A percentile compares a stretch with the other conserved stretches of the same genome.
phyloP scores from a whole-genome alignment of 2,888 invertebrate genomes.

The Meghimatium bilineatum region DNA sequence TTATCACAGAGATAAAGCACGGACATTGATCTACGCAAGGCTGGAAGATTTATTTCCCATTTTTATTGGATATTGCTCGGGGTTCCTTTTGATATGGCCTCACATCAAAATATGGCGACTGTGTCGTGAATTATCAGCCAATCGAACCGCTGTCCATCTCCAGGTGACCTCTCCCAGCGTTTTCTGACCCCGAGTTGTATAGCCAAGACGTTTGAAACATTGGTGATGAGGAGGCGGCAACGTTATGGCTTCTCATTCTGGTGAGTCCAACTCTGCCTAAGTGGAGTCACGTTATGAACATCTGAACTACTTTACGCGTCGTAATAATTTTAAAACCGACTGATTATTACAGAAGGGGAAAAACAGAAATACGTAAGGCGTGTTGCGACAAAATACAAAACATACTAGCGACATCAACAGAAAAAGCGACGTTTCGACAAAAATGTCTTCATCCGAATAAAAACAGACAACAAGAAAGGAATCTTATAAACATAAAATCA shows the following conservation, averaged over 20 bases:
- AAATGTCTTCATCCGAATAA: too few species aligned
- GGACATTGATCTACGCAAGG: slow-evolving; percentile 46
- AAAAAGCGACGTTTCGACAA: too few species aligned
- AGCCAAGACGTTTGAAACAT: slow-evolving; percentile 31
- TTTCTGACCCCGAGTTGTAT: slow-evolving; percentile 20
- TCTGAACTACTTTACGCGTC: too few species aligned
- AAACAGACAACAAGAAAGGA: too few species aligned
- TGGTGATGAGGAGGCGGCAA: neutral
- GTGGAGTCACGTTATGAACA: too few species aligned
- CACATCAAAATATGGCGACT: slow-evolving; percentile 44
- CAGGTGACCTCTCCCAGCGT: slow-evolving; percentile 34
- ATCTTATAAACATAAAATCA: too few species aligned
- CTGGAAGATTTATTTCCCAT: slow-evolving; percentile 55
- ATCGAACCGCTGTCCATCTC: slow-evolving; percentile 45
- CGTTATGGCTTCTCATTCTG: slow-evolving; percentile 10
- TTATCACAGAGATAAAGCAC: slow-evolving; percentile 55
- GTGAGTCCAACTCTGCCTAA: too few species aligned
- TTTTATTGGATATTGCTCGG: slow-evolving; percentile 55
- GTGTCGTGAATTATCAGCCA: slow-evolving; percentile 44
- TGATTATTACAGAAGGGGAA: too few species aligned
- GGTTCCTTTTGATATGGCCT: slow-evolving; percentile 47
- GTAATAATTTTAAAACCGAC: too few species aligned
- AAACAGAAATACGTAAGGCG: too few species aligned
- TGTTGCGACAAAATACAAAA: too few species aligned
- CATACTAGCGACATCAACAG: too few species aligned